These are phyloP conservation scores for Campaea margaritaria DNA, from an alignment of 2,888 invertebrate genomes.

Conservation along the genomic window DNA sequence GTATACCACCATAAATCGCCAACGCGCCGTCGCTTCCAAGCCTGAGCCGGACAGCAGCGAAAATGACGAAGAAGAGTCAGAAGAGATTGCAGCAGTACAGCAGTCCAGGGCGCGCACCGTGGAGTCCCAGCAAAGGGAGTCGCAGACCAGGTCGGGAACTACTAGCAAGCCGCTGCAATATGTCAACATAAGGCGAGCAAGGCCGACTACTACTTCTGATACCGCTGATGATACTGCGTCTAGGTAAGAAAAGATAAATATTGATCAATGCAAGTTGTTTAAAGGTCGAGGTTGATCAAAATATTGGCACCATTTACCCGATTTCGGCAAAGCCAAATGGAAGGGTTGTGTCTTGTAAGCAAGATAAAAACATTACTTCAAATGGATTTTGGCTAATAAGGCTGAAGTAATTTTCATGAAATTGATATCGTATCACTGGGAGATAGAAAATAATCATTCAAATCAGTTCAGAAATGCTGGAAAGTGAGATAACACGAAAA, in stretches of 20 bases:
- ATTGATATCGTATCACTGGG: too few species aligned
- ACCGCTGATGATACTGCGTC: conserved; percentile 73
- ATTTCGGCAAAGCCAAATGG: too few species aligned
- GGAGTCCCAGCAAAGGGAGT: conserved; percentile 35
- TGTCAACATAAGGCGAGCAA: conserved; percentile 88
- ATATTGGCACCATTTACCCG: too few species aligned
- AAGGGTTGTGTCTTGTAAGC: too few species aligned
- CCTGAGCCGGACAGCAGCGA: conserved; percentile 59
- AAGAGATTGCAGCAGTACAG: conserved; percentile 50
- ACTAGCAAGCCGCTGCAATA: conserved; percentile 85
- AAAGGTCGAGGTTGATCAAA: too few species aligned
- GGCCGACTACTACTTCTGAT: conserved; percentile 77
- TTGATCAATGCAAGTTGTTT: too few species aligned
- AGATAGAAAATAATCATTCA: too few species aligned
- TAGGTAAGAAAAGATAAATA: conserved; percentile 56
- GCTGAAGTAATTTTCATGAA: too few species aligned
- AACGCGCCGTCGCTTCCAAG: conserved; percentile 80
- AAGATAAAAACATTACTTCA: too few species aligned
- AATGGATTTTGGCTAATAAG: too few species aligned
- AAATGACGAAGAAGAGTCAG: conserved; percentile 50
- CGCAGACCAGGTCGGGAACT: conserved; percentile 56
- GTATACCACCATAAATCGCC: conserved; percentile 86
- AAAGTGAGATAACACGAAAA: too few species aligned
- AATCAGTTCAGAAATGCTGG: too few species aligned
- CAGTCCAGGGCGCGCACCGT: conserved; percentile 35